Conservation (phyloP, 1,140 invertebrate genomes). For the Pachypeltis micranthus region DNA sequence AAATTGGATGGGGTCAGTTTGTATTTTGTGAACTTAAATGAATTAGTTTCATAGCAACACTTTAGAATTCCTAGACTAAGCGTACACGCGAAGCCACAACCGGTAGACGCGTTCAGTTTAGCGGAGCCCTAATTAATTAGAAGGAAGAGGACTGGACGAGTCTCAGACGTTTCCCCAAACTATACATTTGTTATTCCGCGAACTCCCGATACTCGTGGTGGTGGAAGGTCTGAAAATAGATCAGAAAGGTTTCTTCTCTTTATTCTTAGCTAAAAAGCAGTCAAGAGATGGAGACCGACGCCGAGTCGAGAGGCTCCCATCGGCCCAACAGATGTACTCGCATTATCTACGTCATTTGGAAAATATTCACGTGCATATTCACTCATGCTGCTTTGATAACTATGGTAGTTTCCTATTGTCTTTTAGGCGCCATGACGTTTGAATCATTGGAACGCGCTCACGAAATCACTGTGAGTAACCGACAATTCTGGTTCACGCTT, state of each 20-base stretch:
- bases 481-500: no score
- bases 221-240: neutral
- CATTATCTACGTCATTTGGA: slow-evolving; percentile 52
- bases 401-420: slow-evolving; percentile 76
- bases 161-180: no score
- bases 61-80: no score
- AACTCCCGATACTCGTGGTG: no score
- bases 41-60: no score
- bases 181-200: no score
- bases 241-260: neutral
- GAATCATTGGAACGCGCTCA: slow-evolving; percentile 61
- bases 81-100: no score
- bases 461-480: slow-evolving; percentile 57
- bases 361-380: slow-evolving; percentile 71
- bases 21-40: no score
- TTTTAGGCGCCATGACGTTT: slow-evolving; percentile 76
- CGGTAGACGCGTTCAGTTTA: no score
- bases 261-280: neutral
- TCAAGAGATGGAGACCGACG: slow-evolving; percentile 19
- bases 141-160: no score
- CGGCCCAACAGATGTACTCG: slow-evolving; percentile 35
- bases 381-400: slow-evolving; percentile 78
- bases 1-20: no score
- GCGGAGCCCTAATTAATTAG: no score
- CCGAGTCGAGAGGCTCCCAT: slow-evolving; percentile 14